Evolutionary conservation across 2,888 invertebrate species (phyloP).

Genomic region (Masnerella sp.): DNA sequence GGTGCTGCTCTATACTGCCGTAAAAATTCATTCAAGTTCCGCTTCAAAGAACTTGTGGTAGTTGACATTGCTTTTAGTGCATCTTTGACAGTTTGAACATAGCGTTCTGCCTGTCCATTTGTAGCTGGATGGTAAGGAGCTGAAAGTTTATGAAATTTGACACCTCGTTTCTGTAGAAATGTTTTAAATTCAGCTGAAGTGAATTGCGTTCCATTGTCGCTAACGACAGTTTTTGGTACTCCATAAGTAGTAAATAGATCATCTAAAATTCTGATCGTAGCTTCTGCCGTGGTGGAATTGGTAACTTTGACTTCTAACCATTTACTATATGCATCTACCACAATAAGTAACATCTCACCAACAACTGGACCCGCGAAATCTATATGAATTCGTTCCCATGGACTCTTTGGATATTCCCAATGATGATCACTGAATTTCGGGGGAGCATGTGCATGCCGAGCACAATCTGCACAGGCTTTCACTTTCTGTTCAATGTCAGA

Average conservation of each 20-base stretch:
- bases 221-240: slow-evolving; percentile 43
- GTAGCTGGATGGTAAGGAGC: slow-evolving; percentile 46
- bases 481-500: slow-evolving; percentile 23
- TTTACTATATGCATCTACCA: slow-evolving; percentile 36
- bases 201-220: slow-evolving; percentile 52
- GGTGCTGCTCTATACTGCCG: neutral
- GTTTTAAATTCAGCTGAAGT: slow-evolving; percentile 6
- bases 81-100: slow-evolving; percentile 30
- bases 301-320: slow-evolving; percentile 38
- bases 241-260: slow-evolving; percentile 45
- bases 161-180: slow-evolving; percentile 1
- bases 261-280: slow-evolving; percentile 21
- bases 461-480: slow-evolving; percentile 36
- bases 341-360: slow-evolving; percentile 23
- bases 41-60: neutral
- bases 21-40: neutral
- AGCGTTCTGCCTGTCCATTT: slow-evolving; percentile 41
- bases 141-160: slow-evolving; percentile 31
- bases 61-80: slow-evolving; percentile 3
- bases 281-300: slow-evolving; percentile 14
- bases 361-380: slow-evolving; percentile 37
- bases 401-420: slow-evolving; percentile 22
- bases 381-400: slow-evolving; percentile 18
- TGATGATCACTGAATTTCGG: slow-evolving; percentile 18
- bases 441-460: slow-evolving; percentile 23